Conservation (phyloP, 2,888 invertebrate genomes). For the Malachius bipustulatus region DNA sequence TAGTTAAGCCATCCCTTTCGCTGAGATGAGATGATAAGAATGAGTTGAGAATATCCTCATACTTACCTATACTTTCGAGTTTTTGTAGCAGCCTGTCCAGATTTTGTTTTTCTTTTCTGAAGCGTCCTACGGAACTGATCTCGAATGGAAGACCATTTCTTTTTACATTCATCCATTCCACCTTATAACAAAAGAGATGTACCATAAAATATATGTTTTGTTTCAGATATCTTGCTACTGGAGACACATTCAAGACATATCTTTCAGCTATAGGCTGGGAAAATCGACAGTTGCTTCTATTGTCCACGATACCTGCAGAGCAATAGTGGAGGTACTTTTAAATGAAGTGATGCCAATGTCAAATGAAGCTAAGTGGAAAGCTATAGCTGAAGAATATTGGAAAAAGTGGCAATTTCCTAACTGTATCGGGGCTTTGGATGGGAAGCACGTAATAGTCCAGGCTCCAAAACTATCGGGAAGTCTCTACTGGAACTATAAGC, state of each 20-base stretch:
- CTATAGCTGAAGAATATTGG: neutral
- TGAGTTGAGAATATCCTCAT: constrained; percentile 18
- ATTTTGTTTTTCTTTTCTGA: constrained; percentile 20
- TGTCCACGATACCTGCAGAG: neutral
- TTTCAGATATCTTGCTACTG: no score
- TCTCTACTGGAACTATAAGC: no score
- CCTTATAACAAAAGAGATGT: no score
- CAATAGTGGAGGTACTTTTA: neutral
- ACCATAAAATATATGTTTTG: no score
- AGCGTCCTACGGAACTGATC: constrained; percentile 18
- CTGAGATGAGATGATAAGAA: constrained; percentile 21
- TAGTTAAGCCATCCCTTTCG: constrained; percentile 18
- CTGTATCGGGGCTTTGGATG: no score
- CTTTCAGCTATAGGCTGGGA: no score
- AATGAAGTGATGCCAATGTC: neutral
- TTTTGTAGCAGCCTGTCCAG: constrained; percentile 19
- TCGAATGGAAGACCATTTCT: constrained; percentile 16
- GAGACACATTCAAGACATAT: no score
- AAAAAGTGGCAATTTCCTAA: neutral
- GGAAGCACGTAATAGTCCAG: no score
- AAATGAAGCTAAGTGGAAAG: neutral
- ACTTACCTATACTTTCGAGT: constrained; percentile 20
- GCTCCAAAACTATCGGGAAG: no score
- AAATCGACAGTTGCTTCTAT: no score
- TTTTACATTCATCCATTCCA: constrained; percentile 17